Conservation (phyloP, 2,797 vertebrate genomes). For the Lithobates sylvaticus region DNA sequence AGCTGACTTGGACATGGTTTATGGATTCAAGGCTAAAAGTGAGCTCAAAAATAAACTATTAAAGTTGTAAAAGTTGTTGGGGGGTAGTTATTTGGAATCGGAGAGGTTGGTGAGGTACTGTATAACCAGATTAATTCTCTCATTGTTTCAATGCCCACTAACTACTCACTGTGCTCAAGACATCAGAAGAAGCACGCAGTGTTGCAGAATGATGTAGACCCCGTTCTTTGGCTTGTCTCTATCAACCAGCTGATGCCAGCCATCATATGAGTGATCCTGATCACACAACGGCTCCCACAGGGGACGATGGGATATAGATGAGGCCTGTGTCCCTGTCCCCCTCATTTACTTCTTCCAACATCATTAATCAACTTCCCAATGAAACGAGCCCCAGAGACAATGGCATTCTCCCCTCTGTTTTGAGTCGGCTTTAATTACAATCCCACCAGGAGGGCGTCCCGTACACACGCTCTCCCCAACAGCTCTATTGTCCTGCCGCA, state of each 20-base stretch:
- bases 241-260: constrained; percentile 49
- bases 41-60: too few species aligned
- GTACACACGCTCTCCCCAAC: constrained; percentile 64
- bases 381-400: constrained; percentile 80
- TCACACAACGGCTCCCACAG: constrained; percentile 52
- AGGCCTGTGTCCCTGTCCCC: constrained; percentile 54
- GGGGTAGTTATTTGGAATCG: too few species aligned
- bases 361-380: constrained; percentile 84
- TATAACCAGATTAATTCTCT: too few species aligned
- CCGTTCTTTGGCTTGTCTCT: constrained; percentile 4
- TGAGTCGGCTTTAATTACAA: constrained; percentile 89
- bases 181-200: too few species aligned
- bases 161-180: too few species aligned
- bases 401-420: constrained; percentile 80
- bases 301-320: constrained; percentile 42
- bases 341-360: constrained; percentile 77
- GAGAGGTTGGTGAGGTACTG: too few species aligned
- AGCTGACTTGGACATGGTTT: too few species aligned
- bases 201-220: too few species aligned
- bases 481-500: constrained; percentile 49
- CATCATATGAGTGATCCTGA: constrained; percentile 25
- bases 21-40: too few species aligned
- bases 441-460: constrained; percentile 81
- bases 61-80: too few species aligned
- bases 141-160: too few species aligned